Evolutionary conservation across 2,113 vertebrate genomes (phyloP).

Genomic region (Tychaedon coryphoeus): DNA sequence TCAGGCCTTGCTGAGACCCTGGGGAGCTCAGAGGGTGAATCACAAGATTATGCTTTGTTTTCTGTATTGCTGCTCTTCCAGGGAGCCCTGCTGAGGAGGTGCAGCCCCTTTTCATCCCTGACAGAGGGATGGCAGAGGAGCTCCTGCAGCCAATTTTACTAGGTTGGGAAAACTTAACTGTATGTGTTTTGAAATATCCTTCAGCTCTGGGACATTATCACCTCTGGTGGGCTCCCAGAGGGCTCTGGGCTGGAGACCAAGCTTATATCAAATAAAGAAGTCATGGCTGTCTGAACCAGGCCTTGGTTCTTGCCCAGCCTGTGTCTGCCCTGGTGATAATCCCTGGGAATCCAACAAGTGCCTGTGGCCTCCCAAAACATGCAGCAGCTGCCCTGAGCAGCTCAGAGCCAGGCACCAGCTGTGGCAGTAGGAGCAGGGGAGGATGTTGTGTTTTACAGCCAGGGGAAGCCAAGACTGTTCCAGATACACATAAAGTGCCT

Average conservation of each 20-base stretch:
- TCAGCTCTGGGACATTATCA: neutral
- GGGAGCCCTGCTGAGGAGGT: neutral
- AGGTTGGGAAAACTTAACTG: neutral
- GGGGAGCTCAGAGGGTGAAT: neutral
- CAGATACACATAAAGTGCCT: neutral
- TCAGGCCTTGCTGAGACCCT: neutral
- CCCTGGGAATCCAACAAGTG: neutral
- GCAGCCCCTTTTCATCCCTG: neutral
- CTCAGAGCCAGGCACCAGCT: neutral
- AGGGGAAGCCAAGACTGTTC: neutral
- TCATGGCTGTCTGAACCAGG: neutral
- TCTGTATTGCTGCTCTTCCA: neutral
- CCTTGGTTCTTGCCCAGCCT: neutral
- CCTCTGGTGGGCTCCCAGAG: neutral
- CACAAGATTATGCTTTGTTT: neutral
- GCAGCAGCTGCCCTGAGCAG: neutral
- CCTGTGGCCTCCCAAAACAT: neutral
- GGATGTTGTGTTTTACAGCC: neutral
- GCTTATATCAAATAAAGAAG: neutral
- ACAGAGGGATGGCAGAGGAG: neutral
- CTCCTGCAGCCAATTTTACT: neutral
- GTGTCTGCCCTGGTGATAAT: neutral
- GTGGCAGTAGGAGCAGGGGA: neutral
- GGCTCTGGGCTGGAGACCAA: neutral
- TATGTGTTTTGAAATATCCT: neutral